Base-by-base conservation (phyloP, 2,113 vertebrate genomes). In the Halcyon senegalensis region DNA sequence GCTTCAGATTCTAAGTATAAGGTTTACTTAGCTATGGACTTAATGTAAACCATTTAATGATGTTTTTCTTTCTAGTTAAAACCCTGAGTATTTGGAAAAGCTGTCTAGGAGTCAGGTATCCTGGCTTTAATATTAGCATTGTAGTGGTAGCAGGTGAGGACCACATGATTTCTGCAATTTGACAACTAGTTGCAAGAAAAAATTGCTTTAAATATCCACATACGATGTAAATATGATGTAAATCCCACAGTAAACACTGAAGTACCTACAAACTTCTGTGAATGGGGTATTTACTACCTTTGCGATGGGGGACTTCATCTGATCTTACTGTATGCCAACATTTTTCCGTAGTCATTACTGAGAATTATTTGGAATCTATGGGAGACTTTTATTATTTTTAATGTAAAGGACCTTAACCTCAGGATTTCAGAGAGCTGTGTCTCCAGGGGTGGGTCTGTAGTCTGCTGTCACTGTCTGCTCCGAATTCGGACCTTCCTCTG, bases 1-100 rank as follows among this genome's bases (percentile, higher is more conserved):
- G 81, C 75, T 92, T 79, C 44, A 90, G 33, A 67, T 79, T 87
- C 13, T 80, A 85, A 74, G 74, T 86, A 17, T 83, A 60, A 83
- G 21, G 33, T 59, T 95, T 82, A 68, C 78, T 86, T 84, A 77
- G 67, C 39, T 83, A 14, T 67, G 59, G n/a, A 74, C 37, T 87
- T 85, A 66, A 84, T 91, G 60, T 91, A 86, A 96, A 90, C 50
- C 7, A 64, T 91, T 84, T 81, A 84, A 75, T 91, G 35, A 59
- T 68, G 16, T 19, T 94, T 69, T 94, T 84, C 24, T 93, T 90
- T 87, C 46, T 83, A 68, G 73, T 66, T 89, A 55, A 93, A 94
- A 41, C 16, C 25, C 19, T 15, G 41, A 67, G 12, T 78, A 31
- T 86, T 90, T 80, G 55, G 70, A 82, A 95, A 91, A 89, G 13